Conservation (phyloP, 2,113 vertebrate species). For the Rhabdomys dilectus region DNA sequence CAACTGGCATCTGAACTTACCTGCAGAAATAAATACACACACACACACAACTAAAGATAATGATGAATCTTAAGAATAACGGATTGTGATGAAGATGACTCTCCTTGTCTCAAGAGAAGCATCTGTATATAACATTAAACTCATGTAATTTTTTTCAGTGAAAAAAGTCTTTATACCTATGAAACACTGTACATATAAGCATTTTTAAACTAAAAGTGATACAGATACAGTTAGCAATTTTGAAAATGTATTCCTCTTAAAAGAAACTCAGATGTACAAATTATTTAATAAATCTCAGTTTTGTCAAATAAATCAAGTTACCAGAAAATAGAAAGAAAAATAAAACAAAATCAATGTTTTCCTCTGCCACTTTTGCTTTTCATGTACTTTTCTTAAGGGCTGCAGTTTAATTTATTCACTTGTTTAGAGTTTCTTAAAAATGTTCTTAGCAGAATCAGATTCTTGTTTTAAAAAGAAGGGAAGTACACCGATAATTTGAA, state of each 20-base stretch:
- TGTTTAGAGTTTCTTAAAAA: not conserved
- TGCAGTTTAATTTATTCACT: not conserved
- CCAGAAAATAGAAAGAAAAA: not conserved
- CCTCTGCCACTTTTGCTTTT: too few species aligned
- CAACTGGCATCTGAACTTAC: too few species aligned
- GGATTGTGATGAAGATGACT: too few species aligned
- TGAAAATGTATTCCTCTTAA: too few species aligned
- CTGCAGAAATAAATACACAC: too few species aligned
- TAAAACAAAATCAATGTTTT: not conserved
- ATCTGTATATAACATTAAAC: not conserved
- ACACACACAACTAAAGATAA: too few species aligned
- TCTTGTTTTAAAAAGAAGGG: too few species aligned
- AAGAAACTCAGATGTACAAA: not conserved
- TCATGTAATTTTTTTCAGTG: not conserved
- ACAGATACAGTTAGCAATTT: too few species aligned
- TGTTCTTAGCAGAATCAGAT: not conserved
- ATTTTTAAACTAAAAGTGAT: too few species aligned
- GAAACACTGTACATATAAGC: too few species aligned
- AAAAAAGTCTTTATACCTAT: too few species aligned
- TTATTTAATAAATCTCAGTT: not conserved
- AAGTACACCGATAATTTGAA: not conserved
- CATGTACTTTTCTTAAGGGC: not conserved
- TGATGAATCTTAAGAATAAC: too few species aligned
- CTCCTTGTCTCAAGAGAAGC: not conserved
- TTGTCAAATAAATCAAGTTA: not conserved